Evolutionary conservation across 2,888 invertebrate genomes (phyloP).

Genomic region (Agrotis clavis): DNA sequence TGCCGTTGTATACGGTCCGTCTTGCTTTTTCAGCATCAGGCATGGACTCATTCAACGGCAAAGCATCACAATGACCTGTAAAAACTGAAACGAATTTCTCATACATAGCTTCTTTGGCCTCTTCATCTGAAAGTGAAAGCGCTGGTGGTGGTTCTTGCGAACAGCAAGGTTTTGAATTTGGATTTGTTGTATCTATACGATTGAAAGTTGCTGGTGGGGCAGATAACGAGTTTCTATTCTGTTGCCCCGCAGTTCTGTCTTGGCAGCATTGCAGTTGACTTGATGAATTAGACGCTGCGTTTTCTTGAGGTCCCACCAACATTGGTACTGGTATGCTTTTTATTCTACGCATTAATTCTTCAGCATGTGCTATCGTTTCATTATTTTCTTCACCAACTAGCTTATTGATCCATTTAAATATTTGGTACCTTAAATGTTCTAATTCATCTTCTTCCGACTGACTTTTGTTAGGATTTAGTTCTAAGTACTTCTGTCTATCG

Average conservation of each 20-base stretch:
- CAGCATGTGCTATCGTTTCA: slow-evolving; percentile 71
- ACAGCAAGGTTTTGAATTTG: slow-evolving; percentile 20
- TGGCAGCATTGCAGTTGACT: not conserved
- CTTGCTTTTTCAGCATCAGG: slow-evolving; percentile 68
- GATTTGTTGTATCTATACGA: not conserved
- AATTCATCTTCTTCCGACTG: slow-evolving; percentile 72
- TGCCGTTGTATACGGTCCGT: slow-evolving; percentile 71
- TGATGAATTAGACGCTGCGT: not conserved
- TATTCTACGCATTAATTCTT: slow-evolving; percentile 75
- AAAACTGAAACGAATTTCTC: slow-evolving; percentile 68
- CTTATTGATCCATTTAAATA: slow-evolving; percentile 82
- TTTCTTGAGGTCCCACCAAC: slow-evolving; percentile 42
- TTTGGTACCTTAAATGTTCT: slow-evolving; percentile 80
- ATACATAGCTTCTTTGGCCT: slow-evolving; percentile 59
- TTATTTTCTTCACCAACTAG: slow-evolving; percentile 72
- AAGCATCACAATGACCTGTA: slow-evolving; percentile 68
- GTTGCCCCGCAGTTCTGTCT: not conserved
- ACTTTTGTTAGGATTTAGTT: slow-evolving; percentile 69
- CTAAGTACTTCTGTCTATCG: slow-evolving; percentile 79
- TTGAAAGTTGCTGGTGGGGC: not conserved
- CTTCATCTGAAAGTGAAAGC: not conserved
- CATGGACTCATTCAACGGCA: slow-evolving; percentile 70
- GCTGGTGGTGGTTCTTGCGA: slow-evolving; percentile 5
- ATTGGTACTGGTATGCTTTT: slow-evolving; percentile 71
- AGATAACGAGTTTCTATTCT: not conserved